These are phyloP conservation scores for Saturnia japonica DNA, from an alignment of 2,888 invertebrate genomes.

Conservation along the genomic window DNA sequence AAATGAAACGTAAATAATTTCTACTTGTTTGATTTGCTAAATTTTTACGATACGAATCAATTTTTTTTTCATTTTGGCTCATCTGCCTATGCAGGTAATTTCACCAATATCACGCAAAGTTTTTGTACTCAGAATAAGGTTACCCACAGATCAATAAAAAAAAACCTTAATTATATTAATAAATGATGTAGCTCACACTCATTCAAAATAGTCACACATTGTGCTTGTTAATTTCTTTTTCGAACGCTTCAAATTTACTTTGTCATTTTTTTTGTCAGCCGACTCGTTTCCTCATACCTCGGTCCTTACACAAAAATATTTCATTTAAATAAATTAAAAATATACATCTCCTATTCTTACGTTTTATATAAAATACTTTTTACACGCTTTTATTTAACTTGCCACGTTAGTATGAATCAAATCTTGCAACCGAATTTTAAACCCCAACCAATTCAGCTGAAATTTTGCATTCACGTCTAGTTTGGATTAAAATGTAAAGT, in stretches of 20 bases:
- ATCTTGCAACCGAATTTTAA: too few relatives aligned
- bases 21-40: background rate
- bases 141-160: background rate
- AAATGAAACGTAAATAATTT: background rate
- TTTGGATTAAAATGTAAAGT: too few relatives aligned
- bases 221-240: background rate
- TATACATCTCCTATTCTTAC: background rate
- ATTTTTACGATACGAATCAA: background rate
- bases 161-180: background rate
- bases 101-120: too few relatives aligned
- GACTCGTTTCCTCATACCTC: background rate
- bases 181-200: background rate
- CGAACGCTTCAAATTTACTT: background rate
- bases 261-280: background rate
- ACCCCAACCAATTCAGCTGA: too few relatives aligned
- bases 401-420: too few relatives aligned
- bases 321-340: background rate
- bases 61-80: too few relatives aligned
- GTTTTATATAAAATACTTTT: background rate
- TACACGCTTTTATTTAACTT: too few relatives aligned
- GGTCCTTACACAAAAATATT: background rate
- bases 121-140: too few relatives aligned
- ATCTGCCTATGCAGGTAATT: too few relatives aligned
- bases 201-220: too few relatives aligned
- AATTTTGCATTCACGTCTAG: too few relatives aligned